Evolutionary conservation across 2,113 vertebrate species (phyloP).

Genomic region (Lynx canadensis): DNA sequence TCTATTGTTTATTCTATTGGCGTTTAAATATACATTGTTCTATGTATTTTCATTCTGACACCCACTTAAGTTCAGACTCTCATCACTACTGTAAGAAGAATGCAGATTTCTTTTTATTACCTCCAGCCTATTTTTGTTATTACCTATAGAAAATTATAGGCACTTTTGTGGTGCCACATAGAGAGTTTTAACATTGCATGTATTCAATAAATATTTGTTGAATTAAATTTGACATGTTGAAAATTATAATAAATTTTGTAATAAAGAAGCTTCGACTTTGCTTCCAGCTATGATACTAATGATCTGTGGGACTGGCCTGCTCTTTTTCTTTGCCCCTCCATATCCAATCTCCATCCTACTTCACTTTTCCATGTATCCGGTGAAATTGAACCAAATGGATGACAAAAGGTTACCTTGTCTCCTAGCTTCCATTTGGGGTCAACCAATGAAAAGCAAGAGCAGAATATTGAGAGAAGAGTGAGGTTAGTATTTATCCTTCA

Average conservation of each 20-base stretch:
- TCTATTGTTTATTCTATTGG: neutral
- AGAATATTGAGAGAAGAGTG: neutral
- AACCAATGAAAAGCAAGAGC: neutral
- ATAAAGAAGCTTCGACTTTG: neutral
- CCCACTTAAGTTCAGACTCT: neutral
- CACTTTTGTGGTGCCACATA: neutral
- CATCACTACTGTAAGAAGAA: neutral
- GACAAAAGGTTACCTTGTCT: neutral
- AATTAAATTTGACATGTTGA: neutral
- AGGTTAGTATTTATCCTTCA: neutral
- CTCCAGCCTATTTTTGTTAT: neutral
- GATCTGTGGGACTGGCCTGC: neutral
- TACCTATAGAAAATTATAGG: neutral
- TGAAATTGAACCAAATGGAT: neutral
- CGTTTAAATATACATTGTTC: neutral
- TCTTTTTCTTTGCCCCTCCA: neutral
- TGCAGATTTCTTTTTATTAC: neutral
- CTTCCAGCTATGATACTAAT: neutral
- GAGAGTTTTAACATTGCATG: neutral
- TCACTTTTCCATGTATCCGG: neutral
- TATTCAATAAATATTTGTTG: neutral
- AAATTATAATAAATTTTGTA: neutral
- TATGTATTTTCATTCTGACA: neutral
- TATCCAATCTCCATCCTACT: neutral
- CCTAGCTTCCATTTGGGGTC: neutral